These are phyloP conservation scores for Styela plicata DNA, from an alignment of 23 tunicate species.

Conservation along the genomic window DNA sequence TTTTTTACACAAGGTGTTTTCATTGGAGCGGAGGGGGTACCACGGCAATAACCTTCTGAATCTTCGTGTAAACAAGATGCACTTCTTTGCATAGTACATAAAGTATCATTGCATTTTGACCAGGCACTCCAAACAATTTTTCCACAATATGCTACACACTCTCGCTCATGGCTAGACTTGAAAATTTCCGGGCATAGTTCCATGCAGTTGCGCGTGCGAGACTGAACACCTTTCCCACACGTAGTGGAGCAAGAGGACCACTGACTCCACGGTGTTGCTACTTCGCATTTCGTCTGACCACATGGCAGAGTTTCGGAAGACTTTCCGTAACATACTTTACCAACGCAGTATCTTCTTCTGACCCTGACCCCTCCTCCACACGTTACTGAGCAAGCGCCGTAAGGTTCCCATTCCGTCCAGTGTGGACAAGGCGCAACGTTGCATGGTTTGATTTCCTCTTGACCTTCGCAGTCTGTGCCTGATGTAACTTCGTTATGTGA, in stretches of 20 bases:
- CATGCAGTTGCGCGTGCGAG: constrained; percentile 1
- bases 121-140: constrained; percentile 17
- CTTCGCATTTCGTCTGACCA: background rate
- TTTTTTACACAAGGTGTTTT: background rate
- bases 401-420: constrained; percentile 49
- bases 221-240: constrained; percentile 16
- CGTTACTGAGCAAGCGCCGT: constrained; percentile 35
- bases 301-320: background rate
- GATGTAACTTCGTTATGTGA: constrained; percentile 13
- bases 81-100: constrained; percentile 11
- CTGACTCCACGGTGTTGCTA: constrained; percentile 11
- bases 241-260: constrained; percentile 20
- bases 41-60: constrained; percentile 16
- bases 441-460: constrained; percentile 11
- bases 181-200: background rate
- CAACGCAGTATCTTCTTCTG: constrained; percentile 33
- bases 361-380: constrained; percentile 48
- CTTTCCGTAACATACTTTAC: constrained; percentile 14
- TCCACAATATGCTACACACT: constrained; percentile 24
- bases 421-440: constrained; percentile 26
- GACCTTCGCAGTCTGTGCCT: background rate
- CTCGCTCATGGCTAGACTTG: background rate
- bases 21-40: background rate
- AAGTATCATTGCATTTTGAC: constrained; percentile 18
- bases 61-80: constrained; percentile 14